Conservation (phyloP, 2,888 invertebrate genomes). For the Lithophane socia region DNA sequence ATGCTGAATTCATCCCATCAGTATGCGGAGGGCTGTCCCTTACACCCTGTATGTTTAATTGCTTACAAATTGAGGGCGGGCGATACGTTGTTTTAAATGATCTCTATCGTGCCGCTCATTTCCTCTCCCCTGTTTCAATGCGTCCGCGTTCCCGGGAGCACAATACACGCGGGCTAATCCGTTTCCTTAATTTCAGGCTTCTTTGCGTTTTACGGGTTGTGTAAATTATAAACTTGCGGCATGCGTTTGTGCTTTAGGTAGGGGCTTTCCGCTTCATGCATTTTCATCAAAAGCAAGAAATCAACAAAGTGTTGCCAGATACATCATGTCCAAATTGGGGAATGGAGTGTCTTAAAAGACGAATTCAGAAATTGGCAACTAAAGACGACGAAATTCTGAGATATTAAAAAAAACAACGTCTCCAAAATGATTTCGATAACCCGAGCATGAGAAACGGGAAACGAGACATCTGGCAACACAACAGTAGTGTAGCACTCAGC, state of each 20-base stretch:
- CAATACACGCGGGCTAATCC: conserved; percentile 3
- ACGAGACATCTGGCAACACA: conserved; percentile 63
- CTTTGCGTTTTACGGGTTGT: not conserved
- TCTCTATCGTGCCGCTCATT: not conserved
- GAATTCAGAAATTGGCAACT: not conserved
- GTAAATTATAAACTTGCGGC: conserved; percentile 2
- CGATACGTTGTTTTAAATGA: not conserved
- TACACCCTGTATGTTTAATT: not conserved
- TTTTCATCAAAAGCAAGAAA: conserved; percentile 34
- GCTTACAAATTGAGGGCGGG: not conserved
- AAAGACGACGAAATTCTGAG: not conserved
- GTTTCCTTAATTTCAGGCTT: conserved; percentile 12
- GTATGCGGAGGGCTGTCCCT: no score
- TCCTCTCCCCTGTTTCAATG: not conserved
- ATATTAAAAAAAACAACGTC: not conserved
- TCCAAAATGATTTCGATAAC: conserved; percentile 20
- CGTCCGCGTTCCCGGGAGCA: not conserved
- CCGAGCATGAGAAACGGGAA: conserved; percentile 31
- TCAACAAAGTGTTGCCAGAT: conserved; percentile 65
- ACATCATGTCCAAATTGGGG: conserved; percentile 42
- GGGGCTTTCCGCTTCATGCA: conserved; percentile 41
- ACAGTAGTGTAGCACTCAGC: conserved; percentile 64
- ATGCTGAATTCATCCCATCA: no score
- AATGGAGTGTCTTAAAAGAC: conserved; percentile 1
- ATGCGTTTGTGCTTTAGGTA: conserved; percentile 45